Evolutionary conservation across 2,797 vertebrate species (phyloP), one percentile per base, ranked within the genome.

Genomic region (Menidia menidia): DNA sequence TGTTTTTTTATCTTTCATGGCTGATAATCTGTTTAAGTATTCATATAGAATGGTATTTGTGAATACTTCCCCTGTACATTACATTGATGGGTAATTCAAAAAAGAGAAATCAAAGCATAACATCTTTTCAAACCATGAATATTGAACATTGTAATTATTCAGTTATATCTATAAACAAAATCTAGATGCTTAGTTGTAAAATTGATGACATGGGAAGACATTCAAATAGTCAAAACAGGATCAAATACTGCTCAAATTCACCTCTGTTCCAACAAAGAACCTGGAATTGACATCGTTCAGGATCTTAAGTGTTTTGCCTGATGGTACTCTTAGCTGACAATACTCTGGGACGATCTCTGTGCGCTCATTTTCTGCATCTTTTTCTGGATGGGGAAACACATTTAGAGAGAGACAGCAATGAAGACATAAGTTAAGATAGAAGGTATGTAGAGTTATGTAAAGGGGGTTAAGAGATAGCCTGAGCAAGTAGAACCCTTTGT

Each of bases 191-290:
- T 39, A 39, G 35, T 39, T 39, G 35, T 39, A 39, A 39, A 39
- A 2, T 39, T 39, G 35, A 39, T 39, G 35, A 39, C 9, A 6
- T 39, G 5, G 9, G 10, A 39, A 39, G 7, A 39, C 10, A 39
- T 39, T 4, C 35, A 39, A 7, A 39, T 39, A 5, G 35, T 39
- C 7, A 39, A 5, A 39, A 25, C 25, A 25, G 25, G 25, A 25
- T 25, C 1, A 25, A 25, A 25, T 25, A 25, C 25, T 25, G 25
- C 25, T 25, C 25, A 18, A 60, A 11, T 69, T 78, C 88, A 98
- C 97, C 94, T 97, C 94, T 16, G 96, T 98, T 82, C 96, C 97
- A 51, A 94, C 80, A 32, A 92, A 97, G 67, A 98, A 91, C 62
- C 86, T 91, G 0, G 94, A 96, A 77, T 92, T 95, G 88, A 97